Evolutionary conservation across 1,140 invertebrate species (phyloP).

Genomic region (Colletes gigas): DNA sequence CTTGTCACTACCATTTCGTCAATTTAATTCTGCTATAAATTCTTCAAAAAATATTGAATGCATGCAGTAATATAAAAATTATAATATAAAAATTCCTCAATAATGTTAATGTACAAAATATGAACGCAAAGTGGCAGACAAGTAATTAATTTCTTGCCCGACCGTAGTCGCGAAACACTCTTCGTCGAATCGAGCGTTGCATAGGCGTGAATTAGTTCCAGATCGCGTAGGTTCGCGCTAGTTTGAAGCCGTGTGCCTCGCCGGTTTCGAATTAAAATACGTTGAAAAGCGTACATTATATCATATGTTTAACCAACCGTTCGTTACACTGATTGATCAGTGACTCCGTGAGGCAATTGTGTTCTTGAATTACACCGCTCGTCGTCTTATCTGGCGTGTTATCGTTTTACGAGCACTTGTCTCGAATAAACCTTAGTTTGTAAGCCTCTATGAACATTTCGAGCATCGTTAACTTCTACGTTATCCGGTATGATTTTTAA

Average conservation of each 20-base stretch:
- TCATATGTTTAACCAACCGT: background rate
- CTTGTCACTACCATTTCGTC: no score
- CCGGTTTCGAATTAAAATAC: background rate
- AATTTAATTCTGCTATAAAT: no score
- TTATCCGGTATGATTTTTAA: background rate
- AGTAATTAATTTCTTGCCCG: no score
- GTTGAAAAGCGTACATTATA: conserved; percentile 14
- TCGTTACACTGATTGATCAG: conserved; percentile 1
- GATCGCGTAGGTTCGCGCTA: conserved; percentile 32
- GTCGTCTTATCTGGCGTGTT: background rate
- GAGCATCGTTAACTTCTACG: no score
- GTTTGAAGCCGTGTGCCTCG: background rate
- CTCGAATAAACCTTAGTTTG: background rate
- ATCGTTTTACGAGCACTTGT: background rate
- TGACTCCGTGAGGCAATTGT: background rate
- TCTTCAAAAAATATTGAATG: no score
- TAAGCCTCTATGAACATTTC: background rate
- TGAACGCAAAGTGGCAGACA: background rate
- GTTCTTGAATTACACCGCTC: background rate
- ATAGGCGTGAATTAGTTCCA: conserved; percentile 18
- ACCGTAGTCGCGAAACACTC: no score
- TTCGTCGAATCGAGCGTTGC: background rate
- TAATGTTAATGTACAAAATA: background rate
- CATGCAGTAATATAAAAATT: background rate
- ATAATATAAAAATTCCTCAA: background rate